Evolutionary conservation across 2,888 invertebrate genomes (phyloP), one percentile per base, ranked within the genome.

Genomic region (Melitaea athalia): DNA sequence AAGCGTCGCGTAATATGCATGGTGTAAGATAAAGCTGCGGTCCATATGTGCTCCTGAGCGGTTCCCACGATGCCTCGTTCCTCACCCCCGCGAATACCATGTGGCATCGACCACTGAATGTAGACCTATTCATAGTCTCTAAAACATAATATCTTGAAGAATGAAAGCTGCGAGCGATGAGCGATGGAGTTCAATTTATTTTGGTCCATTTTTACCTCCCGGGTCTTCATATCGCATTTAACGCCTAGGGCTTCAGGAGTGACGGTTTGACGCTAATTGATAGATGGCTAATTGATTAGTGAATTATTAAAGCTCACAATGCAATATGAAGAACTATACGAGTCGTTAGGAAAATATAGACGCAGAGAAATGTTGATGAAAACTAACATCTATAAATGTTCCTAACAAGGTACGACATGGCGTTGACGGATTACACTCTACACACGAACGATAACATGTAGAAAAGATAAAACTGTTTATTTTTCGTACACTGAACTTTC

Each of bases 21-120:
- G 82, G 82, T 78, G 78, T 80, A 79, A 84, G 88, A 89, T 89
- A 89, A 91, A 91, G 90, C 91, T 92, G 92, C 84, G 83, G 80
- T 85, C 88, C 92, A 91, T 81, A 91, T 91, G 92, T 90, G 90
- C 84, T 84, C 77, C 72, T 76, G 82, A 81, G 80, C 70, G 77
- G 87, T 91, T 91, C 92, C 90, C 91, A 91, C 87, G 86, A 75
- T 81, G 77, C 76, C 80, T 73, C 75, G 79, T 77, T 79, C 81
- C 81, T 77, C 79, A 74, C 78, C 71, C 73, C 81, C 78, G 75
- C 76, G 72, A 76, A 79, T 81, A 82, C 84, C 89, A 91, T 91
- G 87, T 91, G 92, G 84, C 79, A 69, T 52, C 79, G 74, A 80
- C 91, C 91, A 88, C 69, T 79, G 66, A 83, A 78, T 73, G 59